These are phyloP conservation scores for Phymastichus coffea DNA, from an alignment of 1,140 invertebrate genomes.

Conservation along the genomic window DNA sequence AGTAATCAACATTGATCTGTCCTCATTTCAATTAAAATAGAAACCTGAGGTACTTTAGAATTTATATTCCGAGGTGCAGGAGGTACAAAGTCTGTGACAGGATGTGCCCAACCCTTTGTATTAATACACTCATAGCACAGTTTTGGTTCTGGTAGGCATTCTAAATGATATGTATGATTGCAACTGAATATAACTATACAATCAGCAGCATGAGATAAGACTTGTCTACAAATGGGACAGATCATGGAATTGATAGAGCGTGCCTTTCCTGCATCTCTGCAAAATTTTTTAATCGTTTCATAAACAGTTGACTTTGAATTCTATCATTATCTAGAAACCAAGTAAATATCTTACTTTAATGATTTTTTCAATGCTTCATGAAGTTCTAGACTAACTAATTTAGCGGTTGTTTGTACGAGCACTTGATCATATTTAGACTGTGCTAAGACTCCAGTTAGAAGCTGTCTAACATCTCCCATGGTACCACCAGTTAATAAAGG, in stretches of 20 bases:
- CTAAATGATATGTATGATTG: conserved; percentile 50
- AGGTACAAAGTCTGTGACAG: conserved; percentile 35
- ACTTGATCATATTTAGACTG: conserved; percentile 54
- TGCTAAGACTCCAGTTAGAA: conserved; percentile 50
- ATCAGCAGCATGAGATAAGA: conserved; percentile 44
- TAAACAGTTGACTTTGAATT: too few relatives aligned
- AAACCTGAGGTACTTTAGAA: background rate
- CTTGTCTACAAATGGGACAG: conserved; percentile 49
- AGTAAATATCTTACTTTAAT: conserved; percentile 44
- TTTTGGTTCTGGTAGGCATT: conserved; percentile 50
- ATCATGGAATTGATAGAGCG: conserved; percentile 42
- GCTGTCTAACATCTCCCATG: conserved; percentile 51
- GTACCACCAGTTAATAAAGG: conserved; percentile 52
- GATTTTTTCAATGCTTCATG: conserved; percentile 49
- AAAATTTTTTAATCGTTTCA: background rate
- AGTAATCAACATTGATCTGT: background rate
- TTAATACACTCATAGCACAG: conserved; percentile 52
- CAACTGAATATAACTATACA: conserved; percentile 49
- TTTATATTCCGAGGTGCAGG: conserved; percentile 29
- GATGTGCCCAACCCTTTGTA: conserved; percentile 49
- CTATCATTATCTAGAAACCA: too few relatives aligned
- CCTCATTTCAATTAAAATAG: background rate
- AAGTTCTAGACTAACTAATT: conserved; percentile 51
- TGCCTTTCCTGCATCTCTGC: conserved; percentile 47
- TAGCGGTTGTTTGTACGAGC: conserved; percentile 51